Percentiles rank a stretch among this genome's conserved stretches.
phyloP scores from a whole-genome alignment of 2,888 invertebrate species.

The Lasioglossum pauxillum region DNA sequence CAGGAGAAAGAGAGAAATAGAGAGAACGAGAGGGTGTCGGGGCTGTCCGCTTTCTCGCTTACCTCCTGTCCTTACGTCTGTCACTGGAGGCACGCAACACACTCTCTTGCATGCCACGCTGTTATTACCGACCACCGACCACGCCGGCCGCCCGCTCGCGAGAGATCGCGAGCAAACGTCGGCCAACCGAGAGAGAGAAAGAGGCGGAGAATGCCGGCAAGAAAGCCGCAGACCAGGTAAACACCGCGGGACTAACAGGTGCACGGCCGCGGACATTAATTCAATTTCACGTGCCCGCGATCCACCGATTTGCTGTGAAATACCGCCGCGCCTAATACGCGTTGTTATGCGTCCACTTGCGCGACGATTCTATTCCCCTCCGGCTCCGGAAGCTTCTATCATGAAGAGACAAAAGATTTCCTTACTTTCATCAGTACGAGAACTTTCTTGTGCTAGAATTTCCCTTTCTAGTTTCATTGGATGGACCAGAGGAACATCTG shows the following conservation, averaged over 20 bases:
- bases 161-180: constrained; percentile 4
- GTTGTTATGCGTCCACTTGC: background rate
- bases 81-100: constrained; percentile 81
- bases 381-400: background rate
- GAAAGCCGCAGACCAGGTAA: constrained; percentile 53
- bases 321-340: constrained; percentile 2
- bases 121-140: constrained; percentile 77
- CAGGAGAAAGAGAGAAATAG: background rate
- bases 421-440: background rate
- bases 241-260: constrained; percentile 55
- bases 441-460: background rate
- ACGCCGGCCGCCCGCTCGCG: constrained; percentile 56
- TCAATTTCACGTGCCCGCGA: constrained; percentile 42
- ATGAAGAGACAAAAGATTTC: background rate
- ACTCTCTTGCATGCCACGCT: constrained; percentile 76
- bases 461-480: background rate
- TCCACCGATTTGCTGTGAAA: constrained; percentile 20
- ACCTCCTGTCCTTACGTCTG: constrained; percentile 81
- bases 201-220: constrained; percentile 48
- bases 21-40: constrained; percentile 9
- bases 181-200: constrained; percentile 31
- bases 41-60: constrained; percentile 73
- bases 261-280: constrained; percentile 39
- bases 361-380: background rate
- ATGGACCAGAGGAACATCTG: background rate